Base-by-base conservation (phyloP, 2,113 vertebrate species). In the Upupa epops region DNA sequence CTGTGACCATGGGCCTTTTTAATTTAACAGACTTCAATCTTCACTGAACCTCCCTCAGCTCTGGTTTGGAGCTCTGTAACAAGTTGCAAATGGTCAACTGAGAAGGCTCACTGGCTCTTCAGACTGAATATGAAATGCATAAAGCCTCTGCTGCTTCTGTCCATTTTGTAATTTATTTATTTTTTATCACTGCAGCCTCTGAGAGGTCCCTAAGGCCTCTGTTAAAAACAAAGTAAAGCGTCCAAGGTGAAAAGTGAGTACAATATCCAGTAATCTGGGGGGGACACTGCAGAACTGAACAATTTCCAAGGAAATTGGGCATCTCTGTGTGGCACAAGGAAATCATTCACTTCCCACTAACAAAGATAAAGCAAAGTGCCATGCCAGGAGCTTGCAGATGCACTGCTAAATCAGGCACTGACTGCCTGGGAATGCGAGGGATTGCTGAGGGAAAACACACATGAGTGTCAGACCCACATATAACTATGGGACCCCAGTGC, bases 281-380 rank as follows among this genome's bases (percentile, higher is more conserved):
- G 69, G 68, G 32, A 85, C 51, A 79, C 90, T 94, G 83, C 82
- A 81, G 82, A 91, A 79, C 71, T 75, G 83, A 88, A 88, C 79
- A 17, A 86, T 72, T 89, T 88, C 90, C 88, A 87, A 82, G 63
- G 72, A 92, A 86, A 84, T 74, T 56, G 42, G 80, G 88, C 85
- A 93, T 76, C 90, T 92, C 82, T 61, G 75, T 69, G 31, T 34
- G 61, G 88, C 42, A 89, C 75, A 76, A 86, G 90, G 88, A 95
- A 94, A 83, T 94, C 71, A 95, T 40, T 96, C 92, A 91, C 75
- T 94, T 91, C 93, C 89, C 88, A 2, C 34, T 37, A 8, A 59
- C 77, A 51, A 51, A 83, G 93, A 92, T 71, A 81, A 94, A 92
- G 78, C 78, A 22, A 59, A 25, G 48, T 74, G 87, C 81, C 9